Base-by-base conservation (phyloP, 2,113 vertebrate genomes). In the Microcebus griseorufus region DNA sequence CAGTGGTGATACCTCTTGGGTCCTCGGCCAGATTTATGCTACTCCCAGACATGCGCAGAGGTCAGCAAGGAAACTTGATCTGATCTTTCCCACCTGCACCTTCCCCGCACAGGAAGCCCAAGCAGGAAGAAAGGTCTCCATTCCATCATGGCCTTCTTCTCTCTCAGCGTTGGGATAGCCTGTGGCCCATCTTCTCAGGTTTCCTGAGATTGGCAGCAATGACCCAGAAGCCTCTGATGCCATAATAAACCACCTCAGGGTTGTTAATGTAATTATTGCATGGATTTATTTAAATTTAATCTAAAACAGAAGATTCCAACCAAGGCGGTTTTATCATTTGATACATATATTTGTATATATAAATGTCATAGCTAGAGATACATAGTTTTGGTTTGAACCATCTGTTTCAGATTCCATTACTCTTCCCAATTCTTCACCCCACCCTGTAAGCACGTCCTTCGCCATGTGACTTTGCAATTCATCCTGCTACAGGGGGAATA, bases 281-380 rank as follows among this genome's bases (percentile, higher is more conserved):
- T 90, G 93, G 88, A 80, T 93, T 96, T 95, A 84, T 89, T 95
- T 93, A 93, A 96, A 92, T 95, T 84, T 95, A 96, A 97, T 97
- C 75, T 84, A 90, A 98, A 97, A 92, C 94, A 95, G 96, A 93
- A 90, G 84, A 96, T 64, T 84, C 64, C 51, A 83, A 85, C 37
- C 51, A 96, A 92, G 64, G 64, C 11, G 0, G 60, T 90, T 92
- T 72, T 88, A 88, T 90, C 93, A 72, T 88, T 94, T 97, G 96
- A 92, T 97, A 88, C 84, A 90, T 76, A 65, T 95, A 73, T 97
- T 78, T 96, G 67, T 96, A 79, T 94, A 90, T 90, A 94, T 92
- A 95, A 97, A 92, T 55, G 85, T 90, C 81, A 78, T 58, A 90
- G 90, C 81, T 96, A 62, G 90, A 95, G 88, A 94, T 60, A 73